A percentile compares a stretch with the other conserved stretches of the same genome.
Conservation (phyloP, 2,797 vertebrate species). For the Myiotriccus ornatus region DNA sequence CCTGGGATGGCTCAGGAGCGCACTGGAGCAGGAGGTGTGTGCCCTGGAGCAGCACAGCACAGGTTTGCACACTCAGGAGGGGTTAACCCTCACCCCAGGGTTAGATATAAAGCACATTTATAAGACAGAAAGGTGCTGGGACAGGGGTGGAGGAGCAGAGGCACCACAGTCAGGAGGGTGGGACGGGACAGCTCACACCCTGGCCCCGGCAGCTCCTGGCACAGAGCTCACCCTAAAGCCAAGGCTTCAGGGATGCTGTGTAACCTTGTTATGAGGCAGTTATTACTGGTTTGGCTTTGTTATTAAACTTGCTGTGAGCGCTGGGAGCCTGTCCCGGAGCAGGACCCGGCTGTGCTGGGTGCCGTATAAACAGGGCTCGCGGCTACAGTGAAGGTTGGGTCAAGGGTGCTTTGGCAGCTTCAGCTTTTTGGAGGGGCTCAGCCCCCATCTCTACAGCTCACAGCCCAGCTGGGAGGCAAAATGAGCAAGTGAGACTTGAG, state of each 20-base stretch:
- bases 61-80: not conserved
- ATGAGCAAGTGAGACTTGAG: not conserved
- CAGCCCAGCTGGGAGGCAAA: not conserved
- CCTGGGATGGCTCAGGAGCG: not conserved
- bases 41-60: not conserved
- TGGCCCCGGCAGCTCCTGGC: not conserved
- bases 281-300: conserved; percentile 25
- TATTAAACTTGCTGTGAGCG: not conserved
- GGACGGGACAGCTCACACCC: not conserved
- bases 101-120: not conserved
- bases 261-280: not conserved
- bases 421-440: not conserved
- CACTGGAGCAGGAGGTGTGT: not conserved
- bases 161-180: not conserved
- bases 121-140: not conserved
- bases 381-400: conserved; percentile 7
- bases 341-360: not conserved
- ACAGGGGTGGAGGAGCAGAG: not conserved
- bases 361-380: conserved; percentile 5
- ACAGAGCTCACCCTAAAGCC: not conserved
- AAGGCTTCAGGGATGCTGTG: not conserved
- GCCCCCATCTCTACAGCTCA: not conserved
- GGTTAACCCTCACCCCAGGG: not conserved
- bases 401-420: not conserved
- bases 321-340: not conserved